Evolutionary conservation across 35 echinoderm and acorn worm species (phyloP), one percentile per base, ranked within the genome.

Genomic region (Strongylocentrotus purpuratus): DNA sequence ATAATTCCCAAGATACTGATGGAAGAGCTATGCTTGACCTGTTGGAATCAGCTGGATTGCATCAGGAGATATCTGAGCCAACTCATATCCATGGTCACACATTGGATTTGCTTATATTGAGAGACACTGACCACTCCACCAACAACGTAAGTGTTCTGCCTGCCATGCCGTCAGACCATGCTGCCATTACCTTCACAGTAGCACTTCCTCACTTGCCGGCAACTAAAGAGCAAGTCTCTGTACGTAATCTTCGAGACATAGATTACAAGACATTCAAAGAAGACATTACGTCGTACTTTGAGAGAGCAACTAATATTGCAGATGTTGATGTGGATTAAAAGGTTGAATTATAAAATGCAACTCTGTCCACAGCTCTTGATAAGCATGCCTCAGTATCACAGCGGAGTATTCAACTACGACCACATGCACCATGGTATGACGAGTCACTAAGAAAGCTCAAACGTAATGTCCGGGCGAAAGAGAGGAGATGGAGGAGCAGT

Each of bases 71-170:
- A 31, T 45, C 94, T 18, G 91, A 45, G n/a, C n/a, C n/a, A n/a
- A n/a, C n/a, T n/a, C n/a, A n/a, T n/a, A n/a, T n/a, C n/a, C n/a
- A n/a, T 11, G 95, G 91, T 14, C 95, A 96, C 48, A 96, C 95
- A 33, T 94, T 96, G 33, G 95, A 96, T 94, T 89, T 96, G 33
- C 91, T 96, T n/a, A 96, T 96, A 31, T 3, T 58, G 18, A 25
- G 95, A 8, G 93, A 93, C n/a, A 58, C 91, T 95, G 95, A 95
- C 61, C 2, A 95, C 85, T 86, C 31, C 85, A 86, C 85, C 85
- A 86, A 86, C 85, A 86, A 86, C 85, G 4, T 86, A 86, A 86
- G 12, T 86, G 85, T 86, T 86, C 32, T 86, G 85, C 85, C 85
- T 86, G 85, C 85, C 85, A 86, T 86, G 9, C 9, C 85, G 32